A percentile compares a stretch with the other conserved stretches of the same genome.
These are phyloP conservation scores for Euzetes globulus DNA, from an alignment of 2,888 invertebrate genomes.

Conservation along the genomic window DNA sequence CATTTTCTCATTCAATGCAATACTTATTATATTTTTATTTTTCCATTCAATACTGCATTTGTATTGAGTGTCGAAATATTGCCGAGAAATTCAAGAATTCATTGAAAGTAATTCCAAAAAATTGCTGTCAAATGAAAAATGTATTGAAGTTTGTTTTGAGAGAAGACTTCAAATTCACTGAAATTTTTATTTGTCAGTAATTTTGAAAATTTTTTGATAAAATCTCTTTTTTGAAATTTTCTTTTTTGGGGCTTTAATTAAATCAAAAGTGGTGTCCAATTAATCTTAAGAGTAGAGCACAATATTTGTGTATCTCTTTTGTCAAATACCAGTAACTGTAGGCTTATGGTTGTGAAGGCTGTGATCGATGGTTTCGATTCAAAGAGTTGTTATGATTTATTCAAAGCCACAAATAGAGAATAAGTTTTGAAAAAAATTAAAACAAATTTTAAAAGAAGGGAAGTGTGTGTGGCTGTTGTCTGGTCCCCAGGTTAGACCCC, in stretches of 20 bases:
- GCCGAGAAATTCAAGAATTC: neutral
- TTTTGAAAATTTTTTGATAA: neutral
- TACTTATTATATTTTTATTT: neutral
- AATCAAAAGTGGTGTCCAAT: slow-evolving; percentile 14
- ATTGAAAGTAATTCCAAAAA: neutral
- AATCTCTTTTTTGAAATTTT: neutral
- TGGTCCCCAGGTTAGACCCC: neutral
- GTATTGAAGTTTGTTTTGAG: neutral
- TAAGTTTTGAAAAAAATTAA: neutral
- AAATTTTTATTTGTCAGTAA: neutral
- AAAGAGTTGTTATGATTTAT: neutral
- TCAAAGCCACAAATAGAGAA: neutral
- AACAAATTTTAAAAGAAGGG: neutral
- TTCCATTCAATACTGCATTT: neutral
- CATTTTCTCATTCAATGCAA: neutral
- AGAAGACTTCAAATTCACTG: neutral
- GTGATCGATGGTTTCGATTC: neutral
- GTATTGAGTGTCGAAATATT: slow-evolving; percentile 13
- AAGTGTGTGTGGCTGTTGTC: neutral
- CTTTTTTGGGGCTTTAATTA: slow-evolving; percentile 2
- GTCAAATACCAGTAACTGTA: neutral
- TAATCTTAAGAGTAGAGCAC: neutral
- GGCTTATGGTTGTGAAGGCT: neutral
- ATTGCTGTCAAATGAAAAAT: too few species aligned
- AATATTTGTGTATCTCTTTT: neutral